A percentile compares a stretch with the other conserved stretches of the same genome.
Evolutionary conservation across 2,113 vertebrate genomes (phyloP).

Genomic region (Semnornis frantzii): DNA sequence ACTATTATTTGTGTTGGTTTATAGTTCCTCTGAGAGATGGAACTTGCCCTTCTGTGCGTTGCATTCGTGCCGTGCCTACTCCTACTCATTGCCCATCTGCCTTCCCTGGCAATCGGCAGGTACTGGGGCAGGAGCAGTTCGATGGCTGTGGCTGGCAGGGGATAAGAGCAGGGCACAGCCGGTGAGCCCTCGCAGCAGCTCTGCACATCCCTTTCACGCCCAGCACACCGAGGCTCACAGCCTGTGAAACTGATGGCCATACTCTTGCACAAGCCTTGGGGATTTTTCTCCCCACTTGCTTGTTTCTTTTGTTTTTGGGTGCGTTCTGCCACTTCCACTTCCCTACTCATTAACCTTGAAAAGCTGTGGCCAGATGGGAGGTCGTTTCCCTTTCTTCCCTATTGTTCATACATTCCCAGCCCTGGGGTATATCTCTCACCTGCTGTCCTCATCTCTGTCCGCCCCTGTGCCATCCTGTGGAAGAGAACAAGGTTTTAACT

Average conservation of each 20-base stretch:
- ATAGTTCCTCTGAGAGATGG: not conserved
- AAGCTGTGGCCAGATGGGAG: conserved; percentile 1
- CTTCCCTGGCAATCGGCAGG: not conserved
- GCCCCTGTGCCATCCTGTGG: not conserved
- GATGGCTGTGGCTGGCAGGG: not conserved
- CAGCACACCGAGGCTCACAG: not conserved
- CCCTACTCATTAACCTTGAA: not conserved
- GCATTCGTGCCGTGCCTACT: not conserved
- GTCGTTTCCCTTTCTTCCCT: not conserved
- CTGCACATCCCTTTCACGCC: not conserved
- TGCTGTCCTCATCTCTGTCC: not conserved
- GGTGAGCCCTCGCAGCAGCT: not conserved
- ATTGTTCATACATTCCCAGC: not conserved
- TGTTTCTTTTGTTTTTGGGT: too few species aligned
- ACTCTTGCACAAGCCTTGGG: not conserved
- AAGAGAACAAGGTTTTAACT: not conserved
- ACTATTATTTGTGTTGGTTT: not conserved
- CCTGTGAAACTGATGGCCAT: not conserved
- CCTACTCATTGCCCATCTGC: accelerated
- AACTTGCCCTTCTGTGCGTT: not conserved
- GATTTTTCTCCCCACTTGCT: not conserved
- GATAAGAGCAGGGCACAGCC: accelerated
- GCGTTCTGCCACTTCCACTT: too few species aligned
- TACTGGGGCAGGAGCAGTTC: not conserved
- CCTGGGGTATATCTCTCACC: not conserved